Conservation (phyloP, 2,113 vertebrate species). For the Cavia porcellus region DNA sequence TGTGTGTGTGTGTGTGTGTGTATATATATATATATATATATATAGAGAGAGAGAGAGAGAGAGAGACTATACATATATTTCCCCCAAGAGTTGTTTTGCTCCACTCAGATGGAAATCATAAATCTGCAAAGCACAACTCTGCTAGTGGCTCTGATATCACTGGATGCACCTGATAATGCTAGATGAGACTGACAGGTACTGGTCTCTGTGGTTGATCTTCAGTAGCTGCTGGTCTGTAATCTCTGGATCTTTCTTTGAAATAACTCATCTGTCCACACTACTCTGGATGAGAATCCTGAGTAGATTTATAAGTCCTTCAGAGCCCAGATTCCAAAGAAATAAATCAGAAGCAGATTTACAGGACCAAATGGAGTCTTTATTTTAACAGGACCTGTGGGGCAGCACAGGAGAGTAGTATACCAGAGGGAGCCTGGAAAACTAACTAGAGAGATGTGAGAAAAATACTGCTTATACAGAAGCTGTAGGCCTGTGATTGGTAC, state of each 20-base stretch:
- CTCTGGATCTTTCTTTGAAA: neutral
- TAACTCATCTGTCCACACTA: neutral
- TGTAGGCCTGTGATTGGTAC: neutral
- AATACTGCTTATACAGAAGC: neutral
- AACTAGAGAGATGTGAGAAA: neutral
- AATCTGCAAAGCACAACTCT: neutral
- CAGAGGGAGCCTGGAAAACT: neutral
- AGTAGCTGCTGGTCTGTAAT: neutral
- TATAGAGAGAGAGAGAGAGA: no score
- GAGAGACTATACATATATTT: no score
- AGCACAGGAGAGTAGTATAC: neutral
- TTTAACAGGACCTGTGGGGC: neutral
- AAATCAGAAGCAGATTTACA: neutral
- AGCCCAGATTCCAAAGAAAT: neutral
- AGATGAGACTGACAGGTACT: neutral
- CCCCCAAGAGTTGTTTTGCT: neutral
- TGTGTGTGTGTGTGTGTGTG: no score
- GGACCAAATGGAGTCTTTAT: neutral
- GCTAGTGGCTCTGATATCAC: neutral
- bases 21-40: no score
- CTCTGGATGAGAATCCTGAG: neutral
- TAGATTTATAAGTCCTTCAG: neutral
- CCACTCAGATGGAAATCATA: neutral
- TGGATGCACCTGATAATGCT: neutral
- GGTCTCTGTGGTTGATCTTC: neutral